Percentiles rank a stretch among this genome's conserved stretches.
phyloP scores from a whole-genome alignment of 64 coral and sea anemone species.

The Montipora capricornis region DNA sequence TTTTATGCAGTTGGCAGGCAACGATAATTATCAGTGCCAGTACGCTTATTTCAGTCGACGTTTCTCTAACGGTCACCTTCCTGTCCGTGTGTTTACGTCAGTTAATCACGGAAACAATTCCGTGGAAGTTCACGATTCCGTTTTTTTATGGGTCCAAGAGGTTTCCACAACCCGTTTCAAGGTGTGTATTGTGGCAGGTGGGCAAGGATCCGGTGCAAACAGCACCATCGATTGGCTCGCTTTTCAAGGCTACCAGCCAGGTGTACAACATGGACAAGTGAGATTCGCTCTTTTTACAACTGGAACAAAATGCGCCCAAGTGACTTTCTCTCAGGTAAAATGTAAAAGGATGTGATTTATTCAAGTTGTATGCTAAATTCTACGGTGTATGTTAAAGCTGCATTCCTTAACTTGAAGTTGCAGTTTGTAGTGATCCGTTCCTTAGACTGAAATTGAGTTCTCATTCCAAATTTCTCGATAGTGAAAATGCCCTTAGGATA shows the following conservation, averaged over 20 bases:
- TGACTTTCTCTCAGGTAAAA: background rate
- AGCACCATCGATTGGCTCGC: slow-evolving; percentile 24
- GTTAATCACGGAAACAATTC: background rate
- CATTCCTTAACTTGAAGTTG: too few relatives aligned
- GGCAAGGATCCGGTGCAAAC: background rate
- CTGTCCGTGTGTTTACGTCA: background rate
- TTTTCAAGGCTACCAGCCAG: background rate
- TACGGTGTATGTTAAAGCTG: too few relatives aligned
- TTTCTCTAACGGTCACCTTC: background rate
- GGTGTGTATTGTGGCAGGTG: background rate
- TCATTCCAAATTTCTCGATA: too few relatives aligned
- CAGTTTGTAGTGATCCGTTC: too few relatives aligned
- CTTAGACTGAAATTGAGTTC: too few relatives aligned
- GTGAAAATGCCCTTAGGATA: too few relatives aligned
- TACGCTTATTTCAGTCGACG: background rate
- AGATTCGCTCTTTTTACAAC: background rate
- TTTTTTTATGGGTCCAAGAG: slow-evolving; percentile 13
- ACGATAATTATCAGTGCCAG: background rate
- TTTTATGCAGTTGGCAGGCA: background rate
- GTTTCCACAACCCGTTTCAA: background rate
- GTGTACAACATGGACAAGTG: background rate
- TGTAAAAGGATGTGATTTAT: background rate
- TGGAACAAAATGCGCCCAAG: background rate
- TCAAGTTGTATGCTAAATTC: background rate
- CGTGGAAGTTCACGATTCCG: background rate